phyloP scores from a whole-genome alignment of 2,888 invertebrate genomes.

The Eristalinus aeneus region DNA sequence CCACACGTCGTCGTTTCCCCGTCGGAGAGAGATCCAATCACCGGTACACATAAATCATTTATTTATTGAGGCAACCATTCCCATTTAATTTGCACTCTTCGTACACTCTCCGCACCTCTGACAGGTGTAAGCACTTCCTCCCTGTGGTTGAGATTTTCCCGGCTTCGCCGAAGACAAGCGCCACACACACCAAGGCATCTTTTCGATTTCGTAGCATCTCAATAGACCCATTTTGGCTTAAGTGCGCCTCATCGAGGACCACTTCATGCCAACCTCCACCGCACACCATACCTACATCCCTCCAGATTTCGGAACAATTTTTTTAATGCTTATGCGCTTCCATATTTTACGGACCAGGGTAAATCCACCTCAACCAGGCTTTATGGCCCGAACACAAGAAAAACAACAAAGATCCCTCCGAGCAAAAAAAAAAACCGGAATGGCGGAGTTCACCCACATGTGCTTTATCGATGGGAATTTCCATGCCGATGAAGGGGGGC shows the following conservation, averaged over 20 bases:
- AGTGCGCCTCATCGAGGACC: neutral
- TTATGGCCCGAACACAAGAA: neutral
- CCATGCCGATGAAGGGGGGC: slow-evolving; percentile 28
- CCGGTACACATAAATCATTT: neutral
- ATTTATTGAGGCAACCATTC: neutral
- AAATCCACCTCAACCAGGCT: slow-evolving; percentile 1
- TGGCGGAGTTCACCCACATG: slow-evolving; percentile 16
- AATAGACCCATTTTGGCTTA: neutral
- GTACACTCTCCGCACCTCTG: neutral
- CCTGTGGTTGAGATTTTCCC: neutral
- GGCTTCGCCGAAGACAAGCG: neutral
- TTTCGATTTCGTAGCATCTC: neutral
- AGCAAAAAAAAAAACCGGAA: neutral
- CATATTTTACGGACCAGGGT: neutral
- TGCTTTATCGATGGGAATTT: slow-evolving; percentile 39
- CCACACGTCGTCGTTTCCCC: neutral
- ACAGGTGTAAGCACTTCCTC: neutral
- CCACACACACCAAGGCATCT: neutral
- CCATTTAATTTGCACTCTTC: neutral
- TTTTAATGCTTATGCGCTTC: neutral
- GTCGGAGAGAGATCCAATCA: neutral
- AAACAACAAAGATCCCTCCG: neutral
- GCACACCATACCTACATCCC: neutral
- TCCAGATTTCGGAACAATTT: neutral
- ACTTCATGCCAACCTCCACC: neutral